These are phyloP conservation scores for Pelecanoides urinatrix DNA, from an alignment of 2,113 vertebrate genomes.

Conservation along the genomic window DNA sequence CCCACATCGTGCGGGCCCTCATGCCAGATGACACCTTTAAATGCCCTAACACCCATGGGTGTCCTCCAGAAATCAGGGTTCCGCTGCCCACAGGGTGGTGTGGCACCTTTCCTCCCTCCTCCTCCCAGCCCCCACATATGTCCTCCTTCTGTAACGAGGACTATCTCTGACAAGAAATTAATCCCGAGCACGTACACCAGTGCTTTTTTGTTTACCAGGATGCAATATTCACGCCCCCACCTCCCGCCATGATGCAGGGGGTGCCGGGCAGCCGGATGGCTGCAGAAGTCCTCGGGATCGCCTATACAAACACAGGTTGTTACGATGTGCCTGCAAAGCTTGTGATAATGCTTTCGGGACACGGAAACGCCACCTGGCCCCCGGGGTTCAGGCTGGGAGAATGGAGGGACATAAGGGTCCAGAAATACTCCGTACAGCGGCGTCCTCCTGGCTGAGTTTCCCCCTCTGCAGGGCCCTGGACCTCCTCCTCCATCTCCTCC, in stretches of 20 bases:
- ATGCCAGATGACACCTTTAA: neutral
- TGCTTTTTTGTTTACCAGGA: neutral
- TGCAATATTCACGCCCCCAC: neutral
- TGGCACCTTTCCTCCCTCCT: neutral
- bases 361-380: accelerated
- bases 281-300: neutral
- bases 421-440: neutral
- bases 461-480: neutral
- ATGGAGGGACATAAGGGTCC: too few species aligned
- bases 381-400: neutral
- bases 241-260: neutral
- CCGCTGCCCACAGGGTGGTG: neutral
- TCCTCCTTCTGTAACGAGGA: neutral
- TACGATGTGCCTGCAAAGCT: neutral
- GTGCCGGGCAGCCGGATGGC: neutral
- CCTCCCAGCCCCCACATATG: too few species aligned
- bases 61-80: neutral
- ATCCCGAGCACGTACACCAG: accelerated
- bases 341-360: accelerated
- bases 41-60: accelerated
- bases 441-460: accelerated
- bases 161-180: neutral
- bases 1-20: neutral
- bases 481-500: neutral
- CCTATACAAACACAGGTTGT: neutral